Evolutionary conservation across 1,140 invertebrate species (phyloP).

Genomic region (Achatina immaculata): DNA sequence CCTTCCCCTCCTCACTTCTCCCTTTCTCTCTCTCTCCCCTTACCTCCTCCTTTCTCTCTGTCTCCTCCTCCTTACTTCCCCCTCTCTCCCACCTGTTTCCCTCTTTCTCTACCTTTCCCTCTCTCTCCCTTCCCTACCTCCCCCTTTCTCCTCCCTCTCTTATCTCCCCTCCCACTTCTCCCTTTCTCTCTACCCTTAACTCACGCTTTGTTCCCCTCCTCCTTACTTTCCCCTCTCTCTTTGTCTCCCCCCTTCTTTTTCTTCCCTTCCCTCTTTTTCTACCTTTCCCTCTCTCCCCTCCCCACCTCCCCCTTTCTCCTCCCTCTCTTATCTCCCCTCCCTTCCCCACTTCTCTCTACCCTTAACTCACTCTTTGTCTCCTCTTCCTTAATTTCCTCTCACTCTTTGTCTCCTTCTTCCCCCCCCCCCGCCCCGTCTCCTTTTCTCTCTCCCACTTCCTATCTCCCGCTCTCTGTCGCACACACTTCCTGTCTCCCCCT

Average conservation of each 20-base stretch:
- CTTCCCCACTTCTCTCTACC: no score
- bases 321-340: no score
- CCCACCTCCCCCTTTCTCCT: no score
- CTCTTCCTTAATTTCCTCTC: no score
- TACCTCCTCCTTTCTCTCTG: no score
- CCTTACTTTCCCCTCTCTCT: neutral
- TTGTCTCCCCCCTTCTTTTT: no score
- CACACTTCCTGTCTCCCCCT: neutral
- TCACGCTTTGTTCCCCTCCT: neutral
- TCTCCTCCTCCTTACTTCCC: neutral
- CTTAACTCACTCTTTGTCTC: no score
- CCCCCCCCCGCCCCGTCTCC: neutral
- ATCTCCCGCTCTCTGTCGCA: neutral
- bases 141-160: neutral
- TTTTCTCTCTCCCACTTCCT: neutral
- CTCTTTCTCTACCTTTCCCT: no score
- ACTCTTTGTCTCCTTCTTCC: neutral
- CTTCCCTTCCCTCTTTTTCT: no score
- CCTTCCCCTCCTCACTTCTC: neutral
- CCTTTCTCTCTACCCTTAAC: neutral
- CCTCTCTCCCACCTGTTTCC: neutral
- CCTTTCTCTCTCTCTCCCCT: neutral
- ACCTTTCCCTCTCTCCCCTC: no score
- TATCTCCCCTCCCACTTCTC: neutral
- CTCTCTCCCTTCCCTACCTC: neutral